Base-by-base conservation (phyloP, 1,140 invertebrate species). In the Drosophila pseudoananassae region DNA sequence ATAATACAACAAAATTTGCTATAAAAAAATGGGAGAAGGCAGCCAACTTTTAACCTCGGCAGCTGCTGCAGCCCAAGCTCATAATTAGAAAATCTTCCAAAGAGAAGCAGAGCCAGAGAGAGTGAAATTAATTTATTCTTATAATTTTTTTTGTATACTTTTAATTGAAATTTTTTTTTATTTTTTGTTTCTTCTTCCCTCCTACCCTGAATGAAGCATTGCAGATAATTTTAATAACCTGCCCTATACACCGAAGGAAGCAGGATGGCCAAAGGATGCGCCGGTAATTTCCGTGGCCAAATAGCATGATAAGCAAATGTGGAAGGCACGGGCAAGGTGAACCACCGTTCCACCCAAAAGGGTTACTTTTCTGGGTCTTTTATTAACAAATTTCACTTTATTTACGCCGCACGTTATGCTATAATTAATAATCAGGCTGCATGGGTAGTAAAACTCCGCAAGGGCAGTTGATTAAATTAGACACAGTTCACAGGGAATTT, bases 301-400 rank as follows among this genome's bases (percentile, higher is more conserved):
- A 60, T 55, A 31, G 60, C 45, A 81, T 54, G 80, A 85, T 85
- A 85, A 77, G 82, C 51, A 57, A 70, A 68, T 71, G 66, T 69
- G 40, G 50, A 60, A 51, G 53, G n/a, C 63, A 47, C 31, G 33
- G 27, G 33, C 43, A 40, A 27, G 52, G 17, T 38, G 23, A 45
- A 46, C 31, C 23, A 25, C 31, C n/a, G 6, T 12, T 27, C 27
- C 29, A 15, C 40, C 23, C 43, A 75, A 82, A 87, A 80, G 78
- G 73, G 77, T 88, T 59, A 45, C 38, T 60, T 81, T 85, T 80
- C 54, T 43, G 17, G 74, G 49, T 65, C 66, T 88, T 88, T 83
- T 88, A 88, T 88, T 88, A 82, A 78, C 82, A 88, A 87, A 87
- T 88, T 88, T 87, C 58, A 52, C 83, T 87, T 87, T 75, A 88